A percentile compares a stretch with the other conserved stretches of the same genome.
Evolutionary conservation across 2,888 invertebrate genomes (phyloP).

Genomic region (Thymelicus acteon): DNA sequence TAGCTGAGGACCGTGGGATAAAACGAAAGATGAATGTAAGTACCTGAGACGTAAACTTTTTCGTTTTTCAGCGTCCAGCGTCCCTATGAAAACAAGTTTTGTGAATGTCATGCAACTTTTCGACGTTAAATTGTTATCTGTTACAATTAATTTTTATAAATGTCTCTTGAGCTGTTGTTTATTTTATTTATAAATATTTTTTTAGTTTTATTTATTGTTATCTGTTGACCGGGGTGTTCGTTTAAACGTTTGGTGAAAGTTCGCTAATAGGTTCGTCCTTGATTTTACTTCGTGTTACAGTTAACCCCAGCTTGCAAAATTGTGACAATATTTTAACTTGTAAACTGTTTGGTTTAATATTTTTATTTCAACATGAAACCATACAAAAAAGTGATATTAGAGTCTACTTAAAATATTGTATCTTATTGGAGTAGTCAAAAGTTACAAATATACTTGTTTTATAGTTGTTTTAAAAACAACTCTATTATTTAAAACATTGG

Average conservation of each 20-base stretch:
- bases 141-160: background rate
- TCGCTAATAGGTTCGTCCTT: conserved; percentile 20
- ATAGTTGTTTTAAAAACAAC: too few relatives aligned
- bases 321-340: background rate
- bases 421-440: too few relatives aligned
- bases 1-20: conserved; percentile 28
- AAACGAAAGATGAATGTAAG: conserved; percentile 46
- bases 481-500: too few relatives aligned
- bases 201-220: background rate
- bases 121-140: background rate
- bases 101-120: conserved; percentile 10
- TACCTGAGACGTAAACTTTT: conserved; percentile 12
- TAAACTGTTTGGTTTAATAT: background rate
- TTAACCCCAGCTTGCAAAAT: conserved; percentile 10
- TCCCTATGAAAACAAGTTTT: conserved; percentile 5
- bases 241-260: conserved; percentile 29
- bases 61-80: conserved; percentile 20
- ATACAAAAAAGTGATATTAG: too few relatives aligned
- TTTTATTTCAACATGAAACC: background rate
- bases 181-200: background rate
- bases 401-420: too few relatives aligned
- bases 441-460: too few relatives aligned
- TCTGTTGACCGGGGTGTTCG: conserved; percentile 26
- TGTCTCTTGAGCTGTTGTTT: background rate
- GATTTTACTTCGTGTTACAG: conserved; percentile 11